These are phyloP conservation scores for Megathymus violae DNA, from an alignment of 1,140 invertebrate species.

Conservation along the genomic window DNA sequence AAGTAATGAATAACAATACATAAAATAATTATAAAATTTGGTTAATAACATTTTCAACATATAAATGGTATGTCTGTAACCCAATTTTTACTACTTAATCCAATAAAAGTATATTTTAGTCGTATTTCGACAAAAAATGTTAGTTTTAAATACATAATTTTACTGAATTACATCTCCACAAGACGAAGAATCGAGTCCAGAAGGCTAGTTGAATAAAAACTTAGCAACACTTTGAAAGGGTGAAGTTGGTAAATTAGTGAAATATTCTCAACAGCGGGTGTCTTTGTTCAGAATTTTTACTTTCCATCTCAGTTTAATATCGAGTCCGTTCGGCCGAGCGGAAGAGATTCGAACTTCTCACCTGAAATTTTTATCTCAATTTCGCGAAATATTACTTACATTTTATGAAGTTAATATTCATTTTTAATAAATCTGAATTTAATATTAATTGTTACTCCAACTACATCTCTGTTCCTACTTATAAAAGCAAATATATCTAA, in stretches of 20 bases:
- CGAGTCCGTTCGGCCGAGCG: slow-evolving; percentile 26
- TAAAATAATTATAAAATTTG: no score
- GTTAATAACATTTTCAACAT: no score
- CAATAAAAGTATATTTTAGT: no score
- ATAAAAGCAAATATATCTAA: no score
- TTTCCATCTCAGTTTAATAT: slow-evolving; percentile 34
- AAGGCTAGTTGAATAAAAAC: slow-evolving; percentile 36
- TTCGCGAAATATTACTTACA: slow-evolving; percentile 1
- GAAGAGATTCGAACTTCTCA: slow-evolving; percentile 31
- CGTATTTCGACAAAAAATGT: no score
- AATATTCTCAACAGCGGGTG: slow-evolving; percentile 32
- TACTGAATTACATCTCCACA: no score
- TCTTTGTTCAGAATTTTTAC: slow-evolving; percentile 40
- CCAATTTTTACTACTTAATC: no score
- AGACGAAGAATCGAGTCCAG: slow-evolving; percentile 11
- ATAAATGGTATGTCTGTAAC: no score
- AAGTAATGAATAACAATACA: no score
- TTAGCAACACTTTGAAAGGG: slow-evolving; percentile 24
- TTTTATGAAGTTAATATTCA: neutral
- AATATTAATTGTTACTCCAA: no score
- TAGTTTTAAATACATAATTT: no score
- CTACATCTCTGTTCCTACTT: no score
- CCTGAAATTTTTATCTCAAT: slow-evolving; percentile 32
- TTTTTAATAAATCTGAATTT: neutral
- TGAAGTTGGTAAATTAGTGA: slow-evolving; percentile 35